Evolutionary conservation across 2,113 vertebrate genomes (phyloP), one percentile per base, ranked within the genome.

Genomic region (Antechinus stuartii): DNA sequence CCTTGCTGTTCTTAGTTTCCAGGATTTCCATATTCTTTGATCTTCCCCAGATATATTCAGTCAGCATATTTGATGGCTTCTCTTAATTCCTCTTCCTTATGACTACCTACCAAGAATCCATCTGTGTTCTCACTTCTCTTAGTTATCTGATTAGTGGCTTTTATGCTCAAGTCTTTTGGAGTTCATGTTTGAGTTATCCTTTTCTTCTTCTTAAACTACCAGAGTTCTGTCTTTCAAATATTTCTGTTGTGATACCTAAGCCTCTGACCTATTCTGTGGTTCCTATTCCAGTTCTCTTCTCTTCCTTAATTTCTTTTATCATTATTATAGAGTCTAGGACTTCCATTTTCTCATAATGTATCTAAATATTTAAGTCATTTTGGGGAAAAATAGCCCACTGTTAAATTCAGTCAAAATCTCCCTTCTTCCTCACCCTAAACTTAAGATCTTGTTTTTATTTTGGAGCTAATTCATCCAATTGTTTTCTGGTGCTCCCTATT

Each of bases 401-500:
- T 84, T 84, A 42, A 42, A 84, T 84, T 84, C 35, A 84, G 8
- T 42, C 68, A 84, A 84, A 84, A 84, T 19, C 35, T 42, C 68
- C 68, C 30, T 68, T 68, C 61, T n/a, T 84, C n/a, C 6, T 16
- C 5, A 5, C n/a, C n/a, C 19, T n/a, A 23, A 23, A 84, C 35
- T 76, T 84, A 35, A 42, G 16, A 84, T 84, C 42, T 84, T 84
- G n/a, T 84, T 84, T 84, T 92, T 92, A n/a, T 89, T 91, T 54
- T 16, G 94, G 90, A 92, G 61, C 89, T 56, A 96, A 95, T 93
- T 91, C 92, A 91, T 16, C 42, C 61, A 30, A 94, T 94, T 46
- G 49, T 89, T 95, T 52, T 84, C 47, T 6, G 3, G n/a, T 49
- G n/a, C 23, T 30, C 84, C 52, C 90, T 84, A 91, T 94, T 95